Base-by-base conservation (phyloP, 2,888 invertebrate species). In the Nomada lathburiana region DNA sequence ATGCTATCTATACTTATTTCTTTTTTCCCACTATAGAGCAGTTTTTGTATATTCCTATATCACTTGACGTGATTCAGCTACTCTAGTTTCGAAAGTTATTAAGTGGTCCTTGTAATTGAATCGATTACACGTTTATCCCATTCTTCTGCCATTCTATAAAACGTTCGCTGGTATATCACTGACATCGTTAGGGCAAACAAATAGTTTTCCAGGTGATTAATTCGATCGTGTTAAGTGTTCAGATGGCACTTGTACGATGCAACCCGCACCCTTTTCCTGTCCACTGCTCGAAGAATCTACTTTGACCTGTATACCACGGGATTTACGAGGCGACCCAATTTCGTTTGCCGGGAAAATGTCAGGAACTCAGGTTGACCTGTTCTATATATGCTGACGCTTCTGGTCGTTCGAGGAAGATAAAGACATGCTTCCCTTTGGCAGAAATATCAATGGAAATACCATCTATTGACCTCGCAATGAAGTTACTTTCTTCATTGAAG, bases 281-380 rank as follows among this genome's bases (percentile, higher is more conserved):
- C 60, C 71, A 81, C 81, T 76, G 44, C 70, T 65, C 59, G 52
- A 75, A 76, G 76, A 76, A 76, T 68, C 44, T 72, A 78, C 69
- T 76, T 76, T 65, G 85, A 68, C 81, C 81, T 77, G 75, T 79
- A 81, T 83, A 80, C 57, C 76, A 2, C 29, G 63, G 76, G 83
- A 87, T 86, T 82, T 79, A 80, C 73, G 76, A 26, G 52, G 76
- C 74, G 79, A 85, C 80, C 85, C 64, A 83, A 88, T 86, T 88
- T 80, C 76, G 78, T 76, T 78, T 67, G 42, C 76, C 65, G 64
- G 62, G 67, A 72, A 86, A 88, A 84, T 88, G 83, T 86, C 86
- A 85, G 68, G 69, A 83, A 85, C 83, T 82, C 47, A 10, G 57
- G 69, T 36, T 83, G 82, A 82, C 82, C 84, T 76, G 70, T 60